Conservation (phyloP, 1,140 invertebrate genomes). For the Ganaspis sp. region DNA sequence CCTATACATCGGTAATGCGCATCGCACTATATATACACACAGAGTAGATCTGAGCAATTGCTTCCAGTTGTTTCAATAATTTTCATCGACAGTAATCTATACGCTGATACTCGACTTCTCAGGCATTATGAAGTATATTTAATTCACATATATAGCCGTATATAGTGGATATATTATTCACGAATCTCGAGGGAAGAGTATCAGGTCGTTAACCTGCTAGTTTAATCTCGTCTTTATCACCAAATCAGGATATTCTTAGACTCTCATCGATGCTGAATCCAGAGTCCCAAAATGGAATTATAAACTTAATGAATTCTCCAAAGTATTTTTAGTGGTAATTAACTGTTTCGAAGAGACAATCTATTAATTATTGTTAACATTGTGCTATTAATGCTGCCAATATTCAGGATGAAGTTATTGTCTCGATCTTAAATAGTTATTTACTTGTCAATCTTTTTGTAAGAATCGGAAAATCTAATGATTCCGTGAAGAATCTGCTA, state of each 20-base stretch:
- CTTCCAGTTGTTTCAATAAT: slow-evolving; percentile 59
- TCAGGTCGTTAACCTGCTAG: neutral
- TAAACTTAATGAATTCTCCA: neutral
- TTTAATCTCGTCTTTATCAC: slow-evolving; percentile 15
- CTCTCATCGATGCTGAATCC: neutral
- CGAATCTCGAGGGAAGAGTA: neutral
- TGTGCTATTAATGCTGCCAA: too few relatives aligned
- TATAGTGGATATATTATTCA: neutral
- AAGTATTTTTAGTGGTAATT: neutral
- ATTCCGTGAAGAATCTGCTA: too few relatives aligned
- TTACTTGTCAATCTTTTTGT: too few relatives aligned
- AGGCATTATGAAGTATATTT: neutral
- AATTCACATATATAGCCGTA: neutral
- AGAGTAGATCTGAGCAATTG: slow-evolving; percentile 61
- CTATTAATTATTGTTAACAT: neutral
- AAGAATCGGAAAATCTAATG: too few relatives aligned
- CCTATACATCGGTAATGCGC: slow-evolving; percentile 75
- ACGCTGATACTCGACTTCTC: neutral
- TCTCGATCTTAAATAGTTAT: too few relatives aligned
- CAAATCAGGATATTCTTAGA: slow-evolving; percentile 26
- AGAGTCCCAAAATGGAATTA: neutral
- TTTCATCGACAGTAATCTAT: slow-evolving; percentile 57
- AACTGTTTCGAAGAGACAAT: neutral
- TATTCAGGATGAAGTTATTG: too few relatives aligned
- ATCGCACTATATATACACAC: slow-evolving; percentile 62